phyloP scores from a whole-genome alignment of 2,797 vertebrate genomes.

The Scarus forsteni region DNA sequence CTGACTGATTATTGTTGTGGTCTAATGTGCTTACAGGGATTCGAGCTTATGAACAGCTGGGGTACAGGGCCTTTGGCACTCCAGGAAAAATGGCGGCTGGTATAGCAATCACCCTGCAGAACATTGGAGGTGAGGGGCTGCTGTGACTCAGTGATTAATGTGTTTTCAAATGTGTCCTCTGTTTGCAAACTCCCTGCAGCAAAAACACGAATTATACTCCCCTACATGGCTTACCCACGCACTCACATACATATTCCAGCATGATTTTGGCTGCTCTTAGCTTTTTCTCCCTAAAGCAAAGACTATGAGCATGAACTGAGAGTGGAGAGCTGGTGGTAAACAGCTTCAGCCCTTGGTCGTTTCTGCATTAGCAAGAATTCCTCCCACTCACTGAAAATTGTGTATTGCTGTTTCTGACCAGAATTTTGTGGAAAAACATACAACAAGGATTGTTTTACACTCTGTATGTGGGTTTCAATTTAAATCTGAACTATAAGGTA shows the following conservation, averaged over 20 bases:
- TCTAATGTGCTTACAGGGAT: conserved; percentile 85
- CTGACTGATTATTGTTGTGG: conserved; percentile 22
- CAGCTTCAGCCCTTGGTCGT: conserved; percentile 12
- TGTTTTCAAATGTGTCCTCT: conserved; percentile 3
- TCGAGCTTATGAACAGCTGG: conserved; percentile 94
- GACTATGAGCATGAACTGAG: conserved; percentile 1
- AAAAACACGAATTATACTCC: conserved; percentile 29
- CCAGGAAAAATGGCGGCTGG: conserved; percentile 95
- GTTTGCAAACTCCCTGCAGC: conserved; percentile 7
- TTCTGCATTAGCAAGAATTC: conserved; percentile 20
- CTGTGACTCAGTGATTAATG: neutral
- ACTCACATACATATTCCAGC: neutral
- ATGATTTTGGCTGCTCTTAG: neutral
- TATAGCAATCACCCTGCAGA: conserved; percentile 94
- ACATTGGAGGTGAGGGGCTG: conserved; percentile 90
- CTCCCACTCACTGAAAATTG: conserved; percentile 6
- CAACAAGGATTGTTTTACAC: too few species aligned
- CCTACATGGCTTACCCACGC: conserved; percentile 10
- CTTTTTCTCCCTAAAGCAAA: neutral
- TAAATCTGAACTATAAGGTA: too few species aligned
- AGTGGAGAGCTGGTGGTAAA: conserved; percentile 28
- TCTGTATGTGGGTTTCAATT: too few species aligned
- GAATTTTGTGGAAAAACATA: conserved; percentile 1
- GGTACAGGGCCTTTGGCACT: conserved; percentile 93
- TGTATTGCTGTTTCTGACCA: conserved; percentile 2